phyloP scores from a whole-genome alignment of 2,888 invertebrate genomes.

The Junonia oenone region DNA sequence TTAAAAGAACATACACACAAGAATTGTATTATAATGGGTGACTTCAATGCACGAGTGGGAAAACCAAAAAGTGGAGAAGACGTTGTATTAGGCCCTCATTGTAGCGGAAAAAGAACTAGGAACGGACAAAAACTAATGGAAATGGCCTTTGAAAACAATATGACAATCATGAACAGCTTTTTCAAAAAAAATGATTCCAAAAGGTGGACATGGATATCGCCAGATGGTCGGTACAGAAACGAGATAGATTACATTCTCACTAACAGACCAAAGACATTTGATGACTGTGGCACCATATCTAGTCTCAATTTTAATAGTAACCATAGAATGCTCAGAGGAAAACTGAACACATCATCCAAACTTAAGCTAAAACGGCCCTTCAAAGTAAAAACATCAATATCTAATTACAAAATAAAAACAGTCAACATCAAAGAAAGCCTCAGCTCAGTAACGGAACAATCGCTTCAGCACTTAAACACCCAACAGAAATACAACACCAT shows the following conservation, averaged over 20 bases:
- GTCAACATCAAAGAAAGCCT: background rate
- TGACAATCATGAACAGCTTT: slow-evolving; percentile 12
- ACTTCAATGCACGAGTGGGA: slow-evolving; percentile 21
- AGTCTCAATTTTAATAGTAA: slow-evolving; percentile 29
- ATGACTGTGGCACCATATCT: slow-evolving; percentile 17
- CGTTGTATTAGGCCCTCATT: slow-evolving; percentile 3
- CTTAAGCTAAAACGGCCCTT: slow-evolving; percentile 3
- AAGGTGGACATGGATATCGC: slow-evolving; percentile 21
- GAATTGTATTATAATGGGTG: no score
- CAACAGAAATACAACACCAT: slow-evolving; percentile 8
- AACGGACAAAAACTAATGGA: slow-evolving; percentile 19
- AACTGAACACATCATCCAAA: slow-evolving; percentile 1
- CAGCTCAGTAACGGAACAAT: background rate
- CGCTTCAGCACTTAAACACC: background rate
- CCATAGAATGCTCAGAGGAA: slow-evolving; percentile 28
- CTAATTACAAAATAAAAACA: background rate
- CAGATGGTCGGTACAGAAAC: slow-evolving; percentile 15
- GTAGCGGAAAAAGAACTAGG: slow-evolving; percentile 13
- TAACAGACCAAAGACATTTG: slow-evolving; percentile 14
- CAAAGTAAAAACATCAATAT: background rate
- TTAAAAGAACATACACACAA: no score
- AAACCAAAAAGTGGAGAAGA: slow-evolving; percentile 9
- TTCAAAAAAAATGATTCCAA: slow-evolving; percentile 12
- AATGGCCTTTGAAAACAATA: slow-evolving; percentile 12
- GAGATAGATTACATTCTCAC: slow-evolving; percentile 26